Evolutionary conservation across 2,888 invertebrate genomes (phyloP).

Genomic region (Cantharis rustica): DNA sequence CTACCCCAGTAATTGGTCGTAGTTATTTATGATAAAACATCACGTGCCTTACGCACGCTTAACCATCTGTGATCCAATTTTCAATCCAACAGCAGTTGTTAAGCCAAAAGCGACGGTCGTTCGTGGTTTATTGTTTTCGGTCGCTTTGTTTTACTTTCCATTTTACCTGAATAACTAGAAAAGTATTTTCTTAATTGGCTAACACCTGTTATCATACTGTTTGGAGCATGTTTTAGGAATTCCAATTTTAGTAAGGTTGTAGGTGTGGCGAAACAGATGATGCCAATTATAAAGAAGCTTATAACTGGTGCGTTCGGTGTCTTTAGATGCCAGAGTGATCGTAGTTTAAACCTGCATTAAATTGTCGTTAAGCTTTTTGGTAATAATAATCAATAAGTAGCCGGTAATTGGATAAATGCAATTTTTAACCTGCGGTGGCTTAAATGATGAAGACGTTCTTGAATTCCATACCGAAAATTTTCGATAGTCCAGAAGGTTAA

Average conservation of each 20-base stretch:
- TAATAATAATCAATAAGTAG: neutral
- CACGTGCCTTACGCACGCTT: conserved; percentile 51
- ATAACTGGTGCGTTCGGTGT: neutral
- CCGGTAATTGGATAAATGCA: neutral
- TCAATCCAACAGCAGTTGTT: conserved; percentile 44
- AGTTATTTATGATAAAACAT: conserved; percentile 47
- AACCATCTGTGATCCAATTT: conserved; percentile 51
- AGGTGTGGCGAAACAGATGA: conserved; percentile 22
- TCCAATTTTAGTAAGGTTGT: conserved; percentile 14
- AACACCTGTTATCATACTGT: conserved; percentile 39
- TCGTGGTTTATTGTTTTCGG: conserved; percentile 43
- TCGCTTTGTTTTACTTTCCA: conserved; percentile 44
- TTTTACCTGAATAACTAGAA: conserved; percentile 37
- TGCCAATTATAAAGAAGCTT: conserved; percentile 21
- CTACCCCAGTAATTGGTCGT: conserved; percentile 44
- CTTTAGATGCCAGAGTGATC: neutral
- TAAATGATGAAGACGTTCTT: neutral
- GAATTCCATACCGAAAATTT: neutral
- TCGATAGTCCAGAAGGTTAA: neutral
- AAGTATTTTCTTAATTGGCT: conserved; percentile 40
- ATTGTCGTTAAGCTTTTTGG: neutral
- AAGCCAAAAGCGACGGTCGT: conserved; percentile 29
- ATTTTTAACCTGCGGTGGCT: neutral
- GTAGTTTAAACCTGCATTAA: neutral
- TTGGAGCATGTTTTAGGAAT: conserved; percentile 11